phyloP scores from a whole-genome alignment of 2,113 vertebrate species.

The Saccopteryx leptura region DNA sequence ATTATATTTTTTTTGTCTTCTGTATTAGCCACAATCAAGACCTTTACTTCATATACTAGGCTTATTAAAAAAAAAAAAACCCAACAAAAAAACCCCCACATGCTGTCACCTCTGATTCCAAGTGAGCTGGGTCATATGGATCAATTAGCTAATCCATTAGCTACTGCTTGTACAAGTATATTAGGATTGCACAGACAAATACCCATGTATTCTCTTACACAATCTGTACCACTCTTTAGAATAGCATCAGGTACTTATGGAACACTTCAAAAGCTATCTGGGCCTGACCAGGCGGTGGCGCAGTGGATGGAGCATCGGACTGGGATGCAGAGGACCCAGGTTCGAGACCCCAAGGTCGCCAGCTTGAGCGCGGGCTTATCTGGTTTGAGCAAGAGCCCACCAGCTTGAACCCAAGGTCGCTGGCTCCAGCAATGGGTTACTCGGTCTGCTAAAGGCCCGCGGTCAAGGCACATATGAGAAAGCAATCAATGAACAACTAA shows the following conservation, averaged over 20 bases:
- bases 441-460: no score
- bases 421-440: no score
- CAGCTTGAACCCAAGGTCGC: no score
- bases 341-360: no score
- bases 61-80: not conserved
- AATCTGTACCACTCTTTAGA: not conserved
- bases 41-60: not conserved
- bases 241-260: not conserved
- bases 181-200: not conserved
- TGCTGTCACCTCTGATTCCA: slow-evolving; percentile 28
- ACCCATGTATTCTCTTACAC: not conserved
- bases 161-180: not conserved
- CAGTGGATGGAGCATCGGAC: no score
- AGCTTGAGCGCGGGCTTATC: no score
- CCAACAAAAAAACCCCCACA: not conserved
- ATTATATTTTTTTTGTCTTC: not conserved
- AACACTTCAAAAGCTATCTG: not conserved
- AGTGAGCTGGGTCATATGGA: not conserved
- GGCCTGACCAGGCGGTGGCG: no score
- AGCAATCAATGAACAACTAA: no score
- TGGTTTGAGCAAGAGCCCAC: no score
- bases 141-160: not conserved
- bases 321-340: no score
- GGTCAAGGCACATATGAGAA: no score
- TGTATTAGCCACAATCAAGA: slow-evolving; percentile 15